Conservation (phyloP, 2,113 vertebrate species). For the Seriola aureovittata region DNA sequence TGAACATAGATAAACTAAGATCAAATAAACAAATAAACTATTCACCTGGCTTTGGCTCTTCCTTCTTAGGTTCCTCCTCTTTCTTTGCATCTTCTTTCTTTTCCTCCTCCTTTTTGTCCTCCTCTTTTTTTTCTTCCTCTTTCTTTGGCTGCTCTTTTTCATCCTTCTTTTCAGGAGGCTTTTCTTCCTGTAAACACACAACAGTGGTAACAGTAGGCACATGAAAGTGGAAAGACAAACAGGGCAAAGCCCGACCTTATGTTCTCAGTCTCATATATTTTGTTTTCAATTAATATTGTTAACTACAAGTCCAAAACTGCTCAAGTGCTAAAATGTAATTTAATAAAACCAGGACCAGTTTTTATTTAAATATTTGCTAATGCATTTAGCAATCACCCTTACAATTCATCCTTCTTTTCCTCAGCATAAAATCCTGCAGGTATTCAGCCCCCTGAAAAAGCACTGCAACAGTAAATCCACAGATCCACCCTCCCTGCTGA, state of each 20-base stretch:
- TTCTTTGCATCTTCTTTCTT: slow-evolving; percentile 11
- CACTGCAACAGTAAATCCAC: neutral
- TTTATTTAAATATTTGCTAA: neutral
- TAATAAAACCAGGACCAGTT: neutral
- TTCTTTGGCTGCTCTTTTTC: slow-evolving; percentile 43
- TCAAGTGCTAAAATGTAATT: neutral
- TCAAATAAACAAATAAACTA: neutral
- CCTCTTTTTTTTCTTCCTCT: slow-evolving; percentile 8
- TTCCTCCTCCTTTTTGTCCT: slow-evolving; percentile 1
- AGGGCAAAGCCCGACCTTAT: neutral
- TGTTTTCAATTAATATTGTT: neutral
- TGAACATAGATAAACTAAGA: neutral
- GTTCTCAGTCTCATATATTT: neutral
- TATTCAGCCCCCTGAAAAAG: neutral
- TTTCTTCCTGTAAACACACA: slow-evolving; percentile 66
- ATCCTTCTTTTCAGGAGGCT: slow-evolving; percentile 58
- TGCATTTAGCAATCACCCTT: neutral
- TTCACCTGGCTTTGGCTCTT: slow-evolving; percentile 63
- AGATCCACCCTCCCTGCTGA: neutral
- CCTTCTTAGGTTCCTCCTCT: slow-evolving; percentile 51
- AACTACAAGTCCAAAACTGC: neutral
- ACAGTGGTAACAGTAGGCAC: neutral
- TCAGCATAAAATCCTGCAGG: neutral
- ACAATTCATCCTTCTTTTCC: neutral
- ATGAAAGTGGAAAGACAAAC: neutral